A percentile compares a stretch with the other conserved stretches of the same genome.
Conservation (phyloP, 2,888 invertebrate genomes). For the Rapana venosa region DNA sequence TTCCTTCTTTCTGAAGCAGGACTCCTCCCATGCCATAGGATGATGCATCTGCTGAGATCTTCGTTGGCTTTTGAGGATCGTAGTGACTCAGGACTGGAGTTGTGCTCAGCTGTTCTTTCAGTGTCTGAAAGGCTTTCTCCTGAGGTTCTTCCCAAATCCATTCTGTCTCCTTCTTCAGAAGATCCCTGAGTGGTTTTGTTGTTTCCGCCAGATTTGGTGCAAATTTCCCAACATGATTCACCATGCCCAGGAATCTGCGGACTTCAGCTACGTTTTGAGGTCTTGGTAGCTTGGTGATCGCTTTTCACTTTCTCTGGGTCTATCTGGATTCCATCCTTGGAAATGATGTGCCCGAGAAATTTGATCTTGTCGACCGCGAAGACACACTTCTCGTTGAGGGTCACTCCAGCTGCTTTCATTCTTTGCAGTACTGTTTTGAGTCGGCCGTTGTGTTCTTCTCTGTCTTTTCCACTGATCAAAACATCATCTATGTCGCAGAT, state of each 20-base stretch:
- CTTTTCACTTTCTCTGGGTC: background rate
- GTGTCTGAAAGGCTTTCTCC: no score
- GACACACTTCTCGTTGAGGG: background rate
- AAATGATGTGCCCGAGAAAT: background rate
- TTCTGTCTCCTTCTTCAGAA: constrained; percentile 31
- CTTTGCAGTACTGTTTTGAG: background rate
- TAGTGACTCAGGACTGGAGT: no score
- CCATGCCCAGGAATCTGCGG: constrained; percentile 11
- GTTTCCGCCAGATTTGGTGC: background rate
- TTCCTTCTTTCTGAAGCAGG: no score
- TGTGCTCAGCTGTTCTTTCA: no score
- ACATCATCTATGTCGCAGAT: constrained; percentile 54
- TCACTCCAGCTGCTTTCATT: background rate
- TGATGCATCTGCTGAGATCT: no score
- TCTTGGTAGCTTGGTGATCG: background rate
- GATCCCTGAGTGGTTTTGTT: constrained; percentile 26
- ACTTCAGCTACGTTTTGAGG: background rate
- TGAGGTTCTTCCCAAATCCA: no score
- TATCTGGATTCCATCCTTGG: background rate
- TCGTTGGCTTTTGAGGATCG: no score
- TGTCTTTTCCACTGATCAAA: background rate
- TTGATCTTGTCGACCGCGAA: background rate
- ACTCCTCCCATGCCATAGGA: no score
- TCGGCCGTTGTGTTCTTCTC: constrained; percentile 6
- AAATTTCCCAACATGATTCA: constrained; percentile 41